These are phyloP conservation scores for Asbolus verrucosus DNA, from an alignment of 1,140 invertebrate species.

Conservation along the genomic window DNA sequence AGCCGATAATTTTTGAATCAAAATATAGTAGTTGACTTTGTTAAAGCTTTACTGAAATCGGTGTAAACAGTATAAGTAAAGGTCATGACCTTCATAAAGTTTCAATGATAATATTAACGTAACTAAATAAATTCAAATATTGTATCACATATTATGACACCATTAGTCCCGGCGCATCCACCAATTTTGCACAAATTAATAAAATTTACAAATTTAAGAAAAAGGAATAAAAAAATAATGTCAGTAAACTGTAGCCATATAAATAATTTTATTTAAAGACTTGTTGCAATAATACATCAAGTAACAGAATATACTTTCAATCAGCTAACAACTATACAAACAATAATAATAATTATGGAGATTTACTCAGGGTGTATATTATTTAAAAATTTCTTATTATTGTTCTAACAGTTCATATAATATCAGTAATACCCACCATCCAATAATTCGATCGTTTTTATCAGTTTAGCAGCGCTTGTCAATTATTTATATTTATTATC, in stretches of 20 bases:
- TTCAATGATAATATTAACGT: no score
- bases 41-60: no score
- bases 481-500: not conserved
- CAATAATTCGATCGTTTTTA: slow-evolving; percentile 2
- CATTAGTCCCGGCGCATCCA: no score
- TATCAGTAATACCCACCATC: not conserved
- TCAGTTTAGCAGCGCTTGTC: not conserved
- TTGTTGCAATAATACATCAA: not conserved
- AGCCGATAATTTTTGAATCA: no score
- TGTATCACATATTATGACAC: no score
- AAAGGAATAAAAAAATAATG: slow-evolving; percentile 3
- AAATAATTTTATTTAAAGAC: slow-evolving; percentile 32
- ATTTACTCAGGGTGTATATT: slow-evolving; percentile 18
- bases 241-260: not conserved
- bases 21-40: no score
- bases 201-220: no score
- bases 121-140: no score
- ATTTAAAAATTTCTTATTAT: slow-evolving; percentile 28
- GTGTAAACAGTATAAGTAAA: no score
- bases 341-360: slow-evolving; percentile 1
- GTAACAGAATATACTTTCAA: slow-evolving; percentile 31
- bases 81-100: no score
- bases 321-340: slow-evolving; percentile 23
- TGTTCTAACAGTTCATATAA: slow-evolving; percentile 32
- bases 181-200: no score